Conservation (phyloP, 2,113 vertebrate genomes). For the Corythaeola cristata region DNA sequence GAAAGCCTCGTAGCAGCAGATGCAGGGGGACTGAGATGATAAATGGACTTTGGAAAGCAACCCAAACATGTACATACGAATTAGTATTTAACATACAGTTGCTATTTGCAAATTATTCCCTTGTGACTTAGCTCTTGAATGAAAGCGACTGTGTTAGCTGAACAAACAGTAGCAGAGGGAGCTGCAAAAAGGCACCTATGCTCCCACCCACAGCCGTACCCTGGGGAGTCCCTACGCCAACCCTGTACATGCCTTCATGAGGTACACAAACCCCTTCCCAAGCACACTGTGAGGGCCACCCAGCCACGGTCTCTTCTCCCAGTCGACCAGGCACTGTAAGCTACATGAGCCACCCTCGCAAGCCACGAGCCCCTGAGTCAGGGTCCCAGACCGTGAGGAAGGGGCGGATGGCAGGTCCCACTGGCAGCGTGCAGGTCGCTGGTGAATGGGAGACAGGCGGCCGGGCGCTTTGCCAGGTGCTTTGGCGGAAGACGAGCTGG, state of each 20-base stretch:
- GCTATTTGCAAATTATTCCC: conserved; percentile 67
- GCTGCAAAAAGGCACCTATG: background rate
- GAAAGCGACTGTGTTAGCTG: conserved; percentile 39
- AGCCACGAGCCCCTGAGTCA: background rate
- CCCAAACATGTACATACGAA: conserved; percentile 70
- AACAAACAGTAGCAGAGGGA: conserved; percentile 51
- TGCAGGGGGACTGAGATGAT: conserved; percentile 51
- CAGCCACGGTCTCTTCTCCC: background rate
- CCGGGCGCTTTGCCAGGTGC: background rate
- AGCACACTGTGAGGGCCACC: background rate
- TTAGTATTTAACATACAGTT: conserved; percentile 70
- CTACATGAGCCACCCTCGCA: accelerated
- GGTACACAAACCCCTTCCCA: background rate
- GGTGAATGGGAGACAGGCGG: background rate
- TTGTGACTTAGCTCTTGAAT: conserved; percentile 47
- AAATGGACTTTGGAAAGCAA: conserved; percentile 65
- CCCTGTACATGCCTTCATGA: accelerated
- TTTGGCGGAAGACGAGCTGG: background rate
- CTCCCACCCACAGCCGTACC: background rate
- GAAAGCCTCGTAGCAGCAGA: conserved; percentile 27
- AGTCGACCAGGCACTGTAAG: background rate
- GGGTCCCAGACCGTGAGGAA: background rate
- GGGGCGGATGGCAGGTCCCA: background rate
- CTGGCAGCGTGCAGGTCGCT: accelerated
- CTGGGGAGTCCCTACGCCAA: accelerated